Evolutionary conservation across 2,888 invertebrate species (phyloP).

Genomic region (Lasioglossum leucozonium): DNA sequence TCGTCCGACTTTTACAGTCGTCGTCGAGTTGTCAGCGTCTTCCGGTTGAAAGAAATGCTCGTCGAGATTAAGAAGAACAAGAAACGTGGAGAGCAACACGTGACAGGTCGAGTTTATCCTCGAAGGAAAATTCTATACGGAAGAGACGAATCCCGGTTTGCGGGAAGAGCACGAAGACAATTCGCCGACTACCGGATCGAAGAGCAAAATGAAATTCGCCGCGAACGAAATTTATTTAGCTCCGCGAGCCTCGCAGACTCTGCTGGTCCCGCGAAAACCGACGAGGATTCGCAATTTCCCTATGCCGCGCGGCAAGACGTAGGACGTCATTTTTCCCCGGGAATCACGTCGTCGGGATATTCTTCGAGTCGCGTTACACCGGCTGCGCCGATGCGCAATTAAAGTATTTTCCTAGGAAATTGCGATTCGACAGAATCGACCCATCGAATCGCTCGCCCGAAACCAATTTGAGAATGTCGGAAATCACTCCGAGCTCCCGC

Average conservation of each 20-base stretch:
- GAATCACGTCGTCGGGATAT: background rate
- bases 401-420: conserved; percentile 28
- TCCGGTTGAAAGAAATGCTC: background rate
- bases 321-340: conserved; percentile 13
- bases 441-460: background rate
- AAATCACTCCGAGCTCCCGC: background rate
- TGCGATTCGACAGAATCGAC: background rate
- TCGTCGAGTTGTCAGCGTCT: background rate
- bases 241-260: background rate
- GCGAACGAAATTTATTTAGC: background rate
- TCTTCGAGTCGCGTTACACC: background rate
- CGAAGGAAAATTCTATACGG: background rate
- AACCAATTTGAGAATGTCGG: background rate
- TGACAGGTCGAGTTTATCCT: background rate
- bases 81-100: background rate
- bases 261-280: background rate
- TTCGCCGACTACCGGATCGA: background rate
- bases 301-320: background rate
- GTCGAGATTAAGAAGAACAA: background rate
- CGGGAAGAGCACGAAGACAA: background rate
- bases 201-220: background rate
- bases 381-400: conserved; percentile 1
- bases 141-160: background rate
- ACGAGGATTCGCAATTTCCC: background rate
- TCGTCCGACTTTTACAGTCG: too few relatives aligned